Conservation (phyloP, 2,797 vertebrate species). For the Eidolon dupreanum region DNA sequence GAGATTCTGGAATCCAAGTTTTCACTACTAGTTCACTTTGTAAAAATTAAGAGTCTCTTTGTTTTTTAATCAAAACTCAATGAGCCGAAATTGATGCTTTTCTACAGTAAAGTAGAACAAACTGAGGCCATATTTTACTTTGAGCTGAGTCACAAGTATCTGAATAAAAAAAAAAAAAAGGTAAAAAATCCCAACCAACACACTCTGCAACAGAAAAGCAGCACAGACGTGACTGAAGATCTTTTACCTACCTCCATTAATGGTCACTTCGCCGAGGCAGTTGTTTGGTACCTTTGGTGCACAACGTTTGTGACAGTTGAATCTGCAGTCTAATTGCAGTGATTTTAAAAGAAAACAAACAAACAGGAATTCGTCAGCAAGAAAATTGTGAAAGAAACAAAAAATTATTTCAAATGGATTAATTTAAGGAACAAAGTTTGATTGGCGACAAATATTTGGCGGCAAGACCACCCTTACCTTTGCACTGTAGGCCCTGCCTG, state of each 20-base stretch:
- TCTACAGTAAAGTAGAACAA: background rate
- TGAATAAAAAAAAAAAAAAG: background rate
- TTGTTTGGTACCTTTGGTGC: conserved; percentile 97
- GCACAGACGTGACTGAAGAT: fast-evolving
- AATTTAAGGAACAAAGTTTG: background rate
- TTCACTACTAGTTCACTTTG: background rate
- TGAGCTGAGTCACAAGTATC: background rate
- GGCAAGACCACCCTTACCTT: conserved; percentile 86
- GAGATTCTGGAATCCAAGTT: background rate
- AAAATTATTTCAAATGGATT: background rate
- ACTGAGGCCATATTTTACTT: background rate
- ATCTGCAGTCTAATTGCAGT: conserved; percentile 92
- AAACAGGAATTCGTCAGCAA: background rate
- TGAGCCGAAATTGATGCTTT: background rate
- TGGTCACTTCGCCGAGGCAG: conserved; percentile 96
- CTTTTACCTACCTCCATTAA: conserved; percentile 92
- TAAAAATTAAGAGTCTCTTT: background rate
- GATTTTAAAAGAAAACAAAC: conserved; percentile 62
- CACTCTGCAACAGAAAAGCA: background rate
- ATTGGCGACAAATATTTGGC: background rate
- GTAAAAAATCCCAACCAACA: background rate
- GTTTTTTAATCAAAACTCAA: background rate
- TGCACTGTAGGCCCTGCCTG: conserved; percentile 96
- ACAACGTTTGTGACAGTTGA: conserved; percentile 99
- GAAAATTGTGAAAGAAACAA: background rate